These are phyloP conservation scores for Oplegnathus fasciatus DNA, from an alignment of 2,113 vertebrate species.

Conservation along the genomic window DNA sequence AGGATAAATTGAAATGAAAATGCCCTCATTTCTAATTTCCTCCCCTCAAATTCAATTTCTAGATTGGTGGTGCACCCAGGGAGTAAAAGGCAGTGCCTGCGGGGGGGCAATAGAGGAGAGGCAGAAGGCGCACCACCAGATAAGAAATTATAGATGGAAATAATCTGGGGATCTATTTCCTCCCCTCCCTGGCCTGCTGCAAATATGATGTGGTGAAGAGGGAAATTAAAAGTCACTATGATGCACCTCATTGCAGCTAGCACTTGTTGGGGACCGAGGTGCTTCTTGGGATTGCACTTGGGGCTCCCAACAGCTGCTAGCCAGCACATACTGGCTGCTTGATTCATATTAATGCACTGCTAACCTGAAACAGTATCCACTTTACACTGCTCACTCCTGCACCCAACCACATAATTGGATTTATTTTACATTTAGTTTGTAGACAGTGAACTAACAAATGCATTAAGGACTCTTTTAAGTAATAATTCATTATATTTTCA, in stretches of 20 bases:
- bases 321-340: slow-evolving; percentile 53
- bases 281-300: slow-evolving; percentile 62
- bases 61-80: slow-evolving; percentile 70
- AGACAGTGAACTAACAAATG: background rate
- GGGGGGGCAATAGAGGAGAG: slow-evolving; percentile 40
- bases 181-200: slow-evolving; percentile 55
- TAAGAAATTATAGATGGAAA: slow-evolving; percentile 82
- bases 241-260: slow-evolving; percentile 69
- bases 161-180: slow-evolving; percentile 75
- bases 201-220: slow-evolving; percentile 73
- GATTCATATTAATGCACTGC: slow-evolving; percentile 77
- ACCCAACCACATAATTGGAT: background rate
- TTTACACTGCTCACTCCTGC: slow-evolving; percentile 42
- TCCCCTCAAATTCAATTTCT: slow-evolving; percentile 77
- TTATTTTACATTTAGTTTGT: background rate
- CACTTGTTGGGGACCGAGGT: slow-evolving; percentile 69
- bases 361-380: slow-evolving; percentile 57
- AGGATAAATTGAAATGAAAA: slow-evolving; percentile 77
- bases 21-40: slow-evolving; percentile 75
- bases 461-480: background rate
- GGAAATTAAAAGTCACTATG: slow-evolving; percentile 79
- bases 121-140: slow-evolving; percentile 61
- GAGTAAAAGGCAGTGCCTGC: slow-evolving; percentile 64
- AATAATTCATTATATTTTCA: background rate
- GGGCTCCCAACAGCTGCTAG: slow-evolving; percentile 63